Base-by-base conservation (phyloP, 35 echinoderm and acorn worm genomes). In the Eucidaris tribuloides region DNA sequence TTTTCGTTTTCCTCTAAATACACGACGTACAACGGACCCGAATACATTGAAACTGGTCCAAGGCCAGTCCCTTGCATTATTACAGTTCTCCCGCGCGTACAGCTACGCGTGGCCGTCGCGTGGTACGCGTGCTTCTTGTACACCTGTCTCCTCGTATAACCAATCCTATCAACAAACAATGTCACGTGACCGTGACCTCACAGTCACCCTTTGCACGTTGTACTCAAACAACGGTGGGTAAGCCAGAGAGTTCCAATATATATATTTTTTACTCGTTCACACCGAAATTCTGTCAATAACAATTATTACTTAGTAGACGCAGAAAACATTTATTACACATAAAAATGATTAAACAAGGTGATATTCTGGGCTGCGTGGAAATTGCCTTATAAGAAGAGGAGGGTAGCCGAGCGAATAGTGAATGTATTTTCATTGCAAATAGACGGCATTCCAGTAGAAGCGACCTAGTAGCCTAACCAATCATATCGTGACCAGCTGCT, bases 371-470 rank as follows among this genome's bases (percentile, higher is more conserved):
- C 68, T 36, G 34, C 41, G 5, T 74, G 22, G 40, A 74, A 74
- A 74, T 74, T 42, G 36, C 68, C 68, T 74, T 74, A 74, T 74
- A 74, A 42, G 68, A 27, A 74, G 68, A 74, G 68, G 41, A 43
- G 29, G 68, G 24, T 74, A 6, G 68, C 24, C 14, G 68, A 74
- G 68, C 68, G 41, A 23, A 5, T 40, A 74, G 68, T 74, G 68
- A 74, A 74, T 74, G 68, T 74, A 74, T 74, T 74, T 74, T 74
- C 68, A 74, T 74, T 74, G 41, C 68, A 74, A 74, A 74, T 74
- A 74, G 68, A 44, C 68, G 68, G 68, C 68, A 74, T 74, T 74
- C 68, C 68, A 74, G 37, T 22, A 74, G 35, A 74, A 74, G 68
- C 68, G 68, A 74, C 68, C 68, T 40, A 74, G 68, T 43, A 74